Evolutionary conservation across 2,797 vertebrate species (phyloP).

Genomic region (Gymnoscopelus microlampas): DNA sequence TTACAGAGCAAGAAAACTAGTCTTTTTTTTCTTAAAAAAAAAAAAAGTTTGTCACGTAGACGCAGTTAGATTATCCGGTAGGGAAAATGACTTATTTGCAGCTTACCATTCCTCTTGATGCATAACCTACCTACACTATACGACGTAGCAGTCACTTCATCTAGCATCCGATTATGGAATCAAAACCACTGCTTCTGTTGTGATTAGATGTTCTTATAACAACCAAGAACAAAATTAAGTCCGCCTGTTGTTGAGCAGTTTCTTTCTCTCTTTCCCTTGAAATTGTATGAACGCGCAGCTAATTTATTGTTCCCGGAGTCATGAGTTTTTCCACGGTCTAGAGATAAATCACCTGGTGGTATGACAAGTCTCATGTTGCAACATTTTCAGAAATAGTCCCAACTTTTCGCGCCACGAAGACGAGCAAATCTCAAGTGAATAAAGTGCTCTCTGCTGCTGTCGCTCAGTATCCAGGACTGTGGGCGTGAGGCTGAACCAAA

Average conservation of each 20-base stretch:
- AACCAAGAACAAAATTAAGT: not conserved
- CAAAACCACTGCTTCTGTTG: constrained; percentile 16
- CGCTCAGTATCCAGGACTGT: constrained; percentile 39
- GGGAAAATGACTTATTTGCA: constrained; percentile 14
- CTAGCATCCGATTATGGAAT: constrained; percentile 20
- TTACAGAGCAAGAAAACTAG: too few relatives aligned
- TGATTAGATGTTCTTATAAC: constrained; percentile 4
- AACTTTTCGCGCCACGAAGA: constrained; percentile 50
- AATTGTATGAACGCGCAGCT: constrained; percentile 14
- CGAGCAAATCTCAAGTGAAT: constrained; percentile 1
- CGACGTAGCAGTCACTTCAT: constrained; percentile 29
- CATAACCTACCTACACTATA: constrained; percentile 1
- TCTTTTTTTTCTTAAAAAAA: too few relatives aligned
- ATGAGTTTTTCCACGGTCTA: constrained; percentile 2
- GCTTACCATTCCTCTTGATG: constrained; percentile 58
- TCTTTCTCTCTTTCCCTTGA: not conserved
- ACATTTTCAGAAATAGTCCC: constrained; percentile 34
- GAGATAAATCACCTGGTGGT: constrained; percentile 6
- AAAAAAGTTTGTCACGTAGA: constrained; percentile 35
- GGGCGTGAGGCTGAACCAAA: constrained; percentile 8
- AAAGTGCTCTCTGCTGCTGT: constrained; percentile 23
- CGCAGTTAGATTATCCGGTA: constrained; percentile 2
- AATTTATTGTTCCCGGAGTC: constrained; percentile 20
- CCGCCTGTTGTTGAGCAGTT: constrained; percentile 12
- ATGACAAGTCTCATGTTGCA: constrained; percentile 1